These are phyloP conservation scores for Melanogrammus aeglefinus DNA, from an alignment of 2,797 vertebrate species.

Conservation along the genomic window DNA sequence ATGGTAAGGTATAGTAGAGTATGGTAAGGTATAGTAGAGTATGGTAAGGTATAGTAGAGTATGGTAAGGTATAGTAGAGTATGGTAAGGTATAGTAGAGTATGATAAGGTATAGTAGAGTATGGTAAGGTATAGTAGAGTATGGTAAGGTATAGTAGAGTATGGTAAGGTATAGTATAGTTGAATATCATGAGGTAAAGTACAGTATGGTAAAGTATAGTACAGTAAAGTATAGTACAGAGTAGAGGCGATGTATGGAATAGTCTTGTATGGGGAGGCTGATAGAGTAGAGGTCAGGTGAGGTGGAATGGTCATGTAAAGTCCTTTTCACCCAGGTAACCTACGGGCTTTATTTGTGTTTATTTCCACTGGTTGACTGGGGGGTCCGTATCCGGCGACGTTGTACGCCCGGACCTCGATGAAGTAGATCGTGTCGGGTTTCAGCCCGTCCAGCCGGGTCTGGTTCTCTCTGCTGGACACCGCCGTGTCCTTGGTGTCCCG, in stretches of 20 bases:
- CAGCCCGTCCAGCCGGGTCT: slow-evolving; percentile 84
- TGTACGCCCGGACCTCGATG: slow-evolving; percentile 86
- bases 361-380: slow-evolving; percentile 74
- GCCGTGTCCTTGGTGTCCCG: slow-evolving; percentile 75
- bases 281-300: neutral
- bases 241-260: too few relatives aligned
- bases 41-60: neutral
- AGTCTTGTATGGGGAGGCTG: too few relatives aligned
- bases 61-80: neutral
- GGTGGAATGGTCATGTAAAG: neutral
- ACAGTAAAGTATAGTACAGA: neutral
- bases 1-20: neutral
- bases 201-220: neutral
- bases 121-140: neutral
- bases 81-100: neutral
- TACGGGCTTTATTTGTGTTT: slow-evolving; percentile 90
- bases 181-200: too few relatives aligned
- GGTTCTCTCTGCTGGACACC: slow-evolving; percentile 79
- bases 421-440: slow-evolving; percentile 84
- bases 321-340: slow-evolving; percentile 45
- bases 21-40: neutral
- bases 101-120: neutral
- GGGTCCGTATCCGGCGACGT: slow-evolving; percentile 89
- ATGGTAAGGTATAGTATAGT: neutral
- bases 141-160: neutral